phyloP scores from a whole-genome alignment of 2,113 vertebrate species.

The Opisthocomus hoazin region DNA sequence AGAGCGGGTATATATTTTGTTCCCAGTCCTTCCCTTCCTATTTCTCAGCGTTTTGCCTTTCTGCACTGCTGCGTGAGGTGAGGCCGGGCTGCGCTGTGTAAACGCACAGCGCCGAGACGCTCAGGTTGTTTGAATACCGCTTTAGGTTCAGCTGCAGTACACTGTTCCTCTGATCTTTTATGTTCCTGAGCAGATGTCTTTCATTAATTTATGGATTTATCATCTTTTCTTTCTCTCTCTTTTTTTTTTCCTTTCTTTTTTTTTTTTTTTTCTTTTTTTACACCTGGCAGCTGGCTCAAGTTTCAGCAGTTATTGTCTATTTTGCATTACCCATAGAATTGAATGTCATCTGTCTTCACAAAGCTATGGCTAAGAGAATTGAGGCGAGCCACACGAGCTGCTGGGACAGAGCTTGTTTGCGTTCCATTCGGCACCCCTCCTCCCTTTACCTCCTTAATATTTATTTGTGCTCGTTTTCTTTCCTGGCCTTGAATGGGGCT shows the following conservation, averaged over 20 bases:
- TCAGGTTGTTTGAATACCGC: conserved; percentile 83
- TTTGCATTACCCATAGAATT: conserved; percentile 85
- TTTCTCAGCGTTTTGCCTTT: conserved; percentile 49
- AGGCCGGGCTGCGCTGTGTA: conserved; percentile 60
- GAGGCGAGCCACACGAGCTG: conserved; percentile 77
- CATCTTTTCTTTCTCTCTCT: conserved; percentile 78
- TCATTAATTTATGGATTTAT: conserved; percentile 98
- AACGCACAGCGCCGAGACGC: conserved; percentile 65
- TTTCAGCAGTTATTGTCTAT: conserved; percentile 92
- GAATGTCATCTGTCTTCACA: conserved; percentile 88
- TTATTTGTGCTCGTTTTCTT: conserved; percentile 91
- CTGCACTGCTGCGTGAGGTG: conserved; percentile 61
- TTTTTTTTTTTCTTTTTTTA: conserved; percentile 84
- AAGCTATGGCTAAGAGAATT: conserved; percentile 81
- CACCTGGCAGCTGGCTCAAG: conserved; percentile 94
- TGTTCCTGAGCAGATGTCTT: conserved; percentile 94
- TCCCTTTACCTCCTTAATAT: conserved; percentile 83
- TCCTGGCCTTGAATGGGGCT: conserved; percentile 87
- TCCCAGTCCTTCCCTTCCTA: neutral
- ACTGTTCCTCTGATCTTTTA: conserved; percentile 87
- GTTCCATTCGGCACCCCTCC: conserved; percentile 64
- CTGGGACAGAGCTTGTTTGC: conserved; percentile 77
- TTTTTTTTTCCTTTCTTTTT: conserved; percentile 6
- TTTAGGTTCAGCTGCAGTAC: conserved; percentile 84
- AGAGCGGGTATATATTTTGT: accelerated